A percentile compares a stretch with the other conserved stretches of the same genome.
Evolutionary conservation across 2,888 invertebrate genomes (phyloP).

Genomic region (Megamerina dolium): DNA sequence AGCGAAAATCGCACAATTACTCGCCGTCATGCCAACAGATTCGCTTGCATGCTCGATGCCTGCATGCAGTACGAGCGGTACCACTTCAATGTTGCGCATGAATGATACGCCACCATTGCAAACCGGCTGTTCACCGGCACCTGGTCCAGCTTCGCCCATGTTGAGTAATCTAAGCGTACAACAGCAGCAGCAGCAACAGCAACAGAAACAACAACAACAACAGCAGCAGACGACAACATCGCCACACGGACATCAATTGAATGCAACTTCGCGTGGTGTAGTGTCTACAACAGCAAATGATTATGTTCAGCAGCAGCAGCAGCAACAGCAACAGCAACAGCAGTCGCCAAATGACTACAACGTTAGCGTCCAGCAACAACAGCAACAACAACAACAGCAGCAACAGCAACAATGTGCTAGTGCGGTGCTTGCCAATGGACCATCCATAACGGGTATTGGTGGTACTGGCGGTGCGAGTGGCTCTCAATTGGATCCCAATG

Average conservation of each 20-base stretch:
- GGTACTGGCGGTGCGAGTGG: conserved; percentile 21
- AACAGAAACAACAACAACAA: conserved; percentile 21
- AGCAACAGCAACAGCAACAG: conserved; percentile 24
- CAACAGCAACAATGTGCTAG: conserved; percentile 25
- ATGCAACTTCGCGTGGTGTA: conserved; percentile 19
- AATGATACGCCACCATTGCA: conserved; percentile 50
- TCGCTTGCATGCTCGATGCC: conserved; percentile 56
- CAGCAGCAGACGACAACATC: conserved; percentile 17
- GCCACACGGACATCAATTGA: conserved; percentile 19
- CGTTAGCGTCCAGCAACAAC: conserved; percentile 21
- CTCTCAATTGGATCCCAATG: conserved; percentile 78
- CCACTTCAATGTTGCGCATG: conserved; percentile 58
- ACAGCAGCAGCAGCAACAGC: conserved; percentile 20
- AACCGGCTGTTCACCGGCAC: conserved; percentile 39
- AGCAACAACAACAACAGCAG: conserved; percentile 24
- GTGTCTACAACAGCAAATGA: conserved; percentile 23
- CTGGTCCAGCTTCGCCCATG: conserved; percentile 49
- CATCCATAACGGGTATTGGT: conserved; percentile 18
- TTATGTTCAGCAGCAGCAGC: conserved; percentile 22
- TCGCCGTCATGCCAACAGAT: conserved; percentile 77
- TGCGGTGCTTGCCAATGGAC: conserved; percentile 29
- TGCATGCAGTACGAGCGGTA: conserved; percentile 51
- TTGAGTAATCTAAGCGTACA: conserved; percentile 35
- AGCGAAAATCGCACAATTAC: conserved; percentile 82
- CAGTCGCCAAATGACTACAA: conserved; percentile 25